Evolutionary conservation across 2,888 invertebrate species (phyloP).

Genomic region (Seira sanloemensis): DNA sequence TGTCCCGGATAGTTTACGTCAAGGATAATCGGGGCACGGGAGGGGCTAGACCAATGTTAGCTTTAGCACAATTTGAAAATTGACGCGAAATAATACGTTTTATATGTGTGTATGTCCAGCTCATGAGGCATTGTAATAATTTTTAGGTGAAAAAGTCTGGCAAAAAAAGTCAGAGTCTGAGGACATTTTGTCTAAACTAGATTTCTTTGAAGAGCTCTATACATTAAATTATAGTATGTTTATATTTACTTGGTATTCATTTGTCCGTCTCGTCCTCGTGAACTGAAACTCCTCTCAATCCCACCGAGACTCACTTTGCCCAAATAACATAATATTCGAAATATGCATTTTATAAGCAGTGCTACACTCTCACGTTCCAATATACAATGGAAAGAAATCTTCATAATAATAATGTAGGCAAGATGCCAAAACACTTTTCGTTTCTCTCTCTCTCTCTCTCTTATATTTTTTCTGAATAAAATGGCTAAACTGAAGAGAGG

Average conservation of each 20-base stretch:
- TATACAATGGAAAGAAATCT: constrained; percentile 6
- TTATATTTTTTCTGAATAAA: constrained; percentile 43
- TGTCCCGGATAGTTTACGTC: no score
- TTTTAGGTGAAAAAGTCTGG: no score
- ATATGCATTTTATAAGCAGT: neutral
- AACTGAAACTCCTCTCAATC: neutral
- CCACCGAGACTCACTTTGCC: neutral
- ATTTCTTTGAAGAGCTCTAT: no score
- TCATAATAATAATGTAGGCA: constrained; percentile 50
- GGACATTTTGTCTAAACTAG: no score
- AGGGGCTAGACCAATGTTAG: no score
- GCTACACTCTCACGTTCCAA: neutral
- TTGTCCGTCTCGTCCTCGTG: constrained; percentile 1
- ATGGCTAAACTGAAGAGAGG: constrained; percentile 33
- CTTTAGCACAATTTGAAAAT: no score
- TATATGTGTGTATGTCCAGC: no score
- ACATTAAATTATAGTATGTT: neutral
- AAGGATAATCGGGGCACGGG: no score
- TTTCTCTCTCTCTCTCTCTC: no score
- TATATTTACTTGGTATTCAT: neutral
- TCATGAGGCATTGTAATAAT: no score
- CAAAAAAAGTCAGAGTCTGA: no score
- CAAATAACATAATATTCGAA: neutral
- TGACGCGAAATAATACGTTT: no score
- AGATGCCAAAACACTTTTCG: constrained; percentile 60